Conservation (phyloP, 37 sponge, comb jelly and placozoan species). For the Spongia lamella region DNA sequence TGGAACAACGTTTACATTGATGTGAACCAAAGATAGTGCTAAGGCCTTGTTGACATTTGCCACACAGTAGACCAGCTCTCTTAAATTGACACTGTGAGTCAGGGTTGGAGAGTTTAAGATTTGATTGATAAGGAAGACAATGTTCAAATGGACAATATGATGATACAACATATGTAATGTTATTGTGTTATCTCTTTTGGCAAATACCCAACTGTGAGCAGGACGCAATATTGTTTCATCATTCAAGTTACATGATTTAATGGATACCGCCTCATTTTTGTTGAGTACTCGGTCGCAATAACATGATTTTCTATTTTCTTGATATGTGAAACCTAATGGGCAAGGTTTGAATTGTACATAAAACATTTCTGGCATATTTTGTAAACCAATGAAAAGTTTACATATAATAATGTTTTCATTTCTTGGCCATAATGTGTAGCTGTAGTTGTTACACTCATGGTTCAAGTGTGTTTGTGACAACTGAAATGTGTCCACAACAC, state of each 20-base stretch:
- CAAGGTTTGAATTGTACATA: background rate
- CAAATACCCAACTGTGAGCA: too few species aligned
- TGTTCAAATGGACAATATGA: slow-evolving; percentile 17
- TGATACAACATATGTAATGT: too few species aligned
- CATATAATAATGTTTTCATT: too few species aligned
- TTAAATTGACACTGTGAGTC: slow-evolving; percentile 16
- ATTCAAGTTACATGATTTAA: too few species aligned
- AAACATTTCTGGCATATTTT: background rate
- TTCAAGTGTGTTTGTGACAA: too few species aligned
- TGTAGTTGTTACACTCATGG: too few species aligned
- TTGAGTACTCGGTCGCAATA: background rate
- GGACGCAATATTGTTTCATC: too few species aligned
- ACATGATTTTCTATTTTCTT: background rate
- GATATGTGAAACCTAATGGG: slow-evolving; percentile 1
- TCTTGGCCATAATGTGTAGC: too few species aligned
- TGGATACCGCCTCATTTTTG: background rate
- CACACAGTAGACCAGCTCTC: slow-evolving; percentile 41
- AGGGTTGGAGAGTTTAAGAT: background rate
- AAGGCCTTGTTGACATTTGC: slow-evolving; percentile 4
- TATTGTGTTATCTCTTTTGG: too few species aligned
- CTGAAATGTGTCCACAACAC: too few species aligned
- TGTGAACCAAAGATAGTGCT: slow-evolving; percentile 30
- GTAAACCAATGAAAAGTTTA: too few species aligned
- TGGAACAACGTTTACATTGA: slow-evolving; percentile 24
- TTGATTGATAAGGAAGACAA: background rate